Conservation (phyloP, 2,888 invertebrate species). For the Drosophila mimica region DNA sequence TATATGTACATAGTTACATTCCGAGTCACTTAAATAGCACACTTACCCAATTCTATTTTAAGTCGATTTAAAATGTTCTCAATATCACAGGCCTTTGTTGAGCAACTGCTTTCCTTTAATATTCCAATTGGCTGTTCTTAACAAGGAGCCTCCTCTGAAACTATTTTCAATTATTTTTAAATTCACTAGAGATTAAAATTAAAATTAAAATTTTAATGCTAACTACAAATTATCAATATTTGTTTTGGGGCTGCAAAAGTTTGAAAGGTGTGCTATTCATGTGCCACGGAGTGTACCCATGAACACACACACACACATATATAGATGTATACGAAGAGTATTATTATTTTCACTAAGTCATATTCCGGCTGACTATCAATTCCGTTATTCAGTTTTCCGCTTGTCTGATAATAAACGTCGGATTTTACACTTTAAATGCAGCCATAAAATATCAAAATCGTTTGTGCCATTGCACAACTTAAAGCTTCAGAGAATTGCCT, state of each 20-base stretch:
- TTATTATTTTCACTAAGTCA: constrained; percentile 30
- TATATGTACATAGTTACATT: too few species aligned
- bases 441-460: constrained; percentile 31
- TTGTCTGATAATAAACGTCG: constrained; percentile 21
- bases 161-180: too few species aligned
- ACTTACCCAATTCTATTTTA: not conserved
- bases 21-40: too few species aligned
- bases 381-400: constrained; percentile 15
- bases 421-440: constrained; percentile 24
- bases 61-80: too few species aligned
- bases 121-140: too few species aligned
- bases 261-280: not conserved
- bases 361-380: constrained; percentile 3
- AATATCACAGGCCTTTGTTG: too few species aligned
- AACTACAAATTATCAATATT: not conserved
- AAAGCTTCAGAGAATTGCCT: constrained; percentile 30
- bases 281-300: not conserved
- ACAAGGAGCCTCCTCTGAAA: too few species aligned
- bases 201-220: not conserved
- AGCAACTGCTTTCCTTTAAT: too few species aligned
- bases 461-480: constrained; percentile 26
- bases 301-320: not conserved
- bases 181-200: not conserved
- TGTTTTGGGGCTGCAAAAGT: not conserved
- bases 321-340: not conserved